Conservation (phyloP, 2,888 invertebrate genomes). For the Phrixothrix hirtus region DNA sequence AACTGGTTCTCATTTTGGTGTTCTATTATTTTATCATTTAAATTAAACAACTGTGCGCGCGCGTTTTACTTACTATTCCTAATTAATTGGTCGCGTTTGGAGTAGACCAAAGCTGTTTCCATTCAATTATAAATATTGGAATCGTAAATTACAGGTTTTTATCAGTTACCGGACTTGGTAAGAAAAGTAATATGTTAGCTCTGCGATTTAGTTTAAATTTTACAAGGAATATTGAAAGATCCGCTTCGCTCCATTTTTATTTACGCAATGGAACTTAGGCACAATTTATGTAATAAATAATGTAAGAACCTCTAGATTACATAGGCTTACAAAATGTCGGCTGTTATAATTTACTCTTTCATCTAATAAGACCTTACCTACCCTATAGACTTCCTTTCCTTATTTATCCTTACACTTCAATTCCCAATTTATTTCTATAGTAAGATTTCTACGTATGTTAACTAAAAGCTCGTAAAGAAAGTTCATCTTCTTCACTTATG, state of each 20-base stretch:
- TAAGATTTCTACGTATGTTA: background rate
- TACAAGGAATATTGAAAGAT: background rate
- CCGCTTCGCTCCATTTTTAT: too few relatives aligned
- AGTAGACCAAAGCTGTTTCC: background rate
- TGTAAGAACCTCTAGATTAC: background rate
- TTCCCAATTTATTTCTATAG: background rate
- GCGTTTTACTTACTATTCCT: too few relatives aligned
- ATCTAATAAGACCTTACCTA: background rate
- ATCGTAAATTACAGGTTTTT: background rate
- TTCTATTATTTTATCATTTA: background rate
- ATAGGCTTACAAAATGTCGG: background rate
- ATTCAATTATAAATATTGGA: background rate
- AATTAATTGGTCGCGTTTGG: background rate
- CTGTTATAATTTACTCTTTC: background rate
- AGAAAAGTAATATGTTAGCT: background rate
- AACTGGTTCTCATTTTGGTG: background rate
- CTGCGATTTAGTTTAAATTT: background rate
- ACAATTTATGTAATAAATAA: background rate
- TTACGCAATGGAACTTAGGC: too few relatives aligned
- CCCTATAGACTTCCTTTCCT: background rate
- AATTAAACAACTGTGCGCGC: too few relatives aligned
- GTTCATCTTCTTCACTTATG: background rate
- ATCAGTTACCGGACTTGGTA: background rate
- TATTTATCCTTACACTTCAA: background rate
- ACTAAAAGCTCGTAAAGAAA: background rate